Evolutionary conservation across 2,113 vertebrate species (phyloP), one percentile per base, ranked within the genome.

Genomic region (Oreotrochilus melanogaster): DNA sequence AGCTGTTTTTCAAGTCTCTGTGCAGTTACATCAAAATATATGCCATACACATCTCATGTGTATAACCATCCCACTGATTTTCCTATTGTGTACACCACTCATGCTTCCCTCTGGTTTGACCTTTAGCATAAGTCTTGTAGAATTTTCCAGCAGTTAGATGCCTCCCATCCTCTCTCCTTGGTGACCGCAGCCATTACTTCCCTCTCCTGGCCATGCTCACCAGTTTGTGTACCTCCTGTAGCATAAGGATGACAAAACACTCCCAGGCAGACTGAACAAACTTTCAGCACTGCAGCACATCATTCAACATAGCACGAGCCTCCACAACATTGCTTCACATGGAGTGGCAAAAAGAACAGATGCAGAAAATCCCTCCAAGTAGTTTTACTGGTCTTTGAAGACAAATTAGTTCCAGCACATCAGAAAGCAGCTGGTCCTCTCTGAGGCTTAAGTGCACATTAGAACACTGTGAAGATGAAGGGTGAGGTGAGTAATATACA

Each of bases 271-370:
- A 60, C 16, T 95, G 23, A 95, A 95, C 4, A 78, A 94, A 14
- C 3, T 94, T 19, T 95, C 86, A 23, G 80, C 96, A 19, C 78
- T 70, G 5, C 95, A 95, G 73, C 95, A 73, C 65, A 84, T 82
- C 21, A 86, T 94, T 94, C 97, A 94, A 31, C 94, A 96, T 80
- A 91, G 92, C 2, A 71, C 89, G 61, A 94, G 96, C 62, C 95
- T 96, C 37, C 89, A 96, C 71, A 95, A 97, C 95, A 95, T 51
- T 97, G 95, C 83, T 96, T 98, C 18, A 80, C 96, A 74, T 96
- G 94, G 27, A 96, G 96, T 2, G 1, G 82, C 15, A 97, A 93
- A 81, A 92, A 91, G 80, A 95, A 85, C 54, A 88, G 88, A 25
- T 84, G 92, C 73, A 92, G 89, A 60, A 95, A 98, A 84, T 89